Evolutionary conservation across 2,888 invertebrate species (phyloP).

Genomic region (Cerastoderma edule): DNA sequence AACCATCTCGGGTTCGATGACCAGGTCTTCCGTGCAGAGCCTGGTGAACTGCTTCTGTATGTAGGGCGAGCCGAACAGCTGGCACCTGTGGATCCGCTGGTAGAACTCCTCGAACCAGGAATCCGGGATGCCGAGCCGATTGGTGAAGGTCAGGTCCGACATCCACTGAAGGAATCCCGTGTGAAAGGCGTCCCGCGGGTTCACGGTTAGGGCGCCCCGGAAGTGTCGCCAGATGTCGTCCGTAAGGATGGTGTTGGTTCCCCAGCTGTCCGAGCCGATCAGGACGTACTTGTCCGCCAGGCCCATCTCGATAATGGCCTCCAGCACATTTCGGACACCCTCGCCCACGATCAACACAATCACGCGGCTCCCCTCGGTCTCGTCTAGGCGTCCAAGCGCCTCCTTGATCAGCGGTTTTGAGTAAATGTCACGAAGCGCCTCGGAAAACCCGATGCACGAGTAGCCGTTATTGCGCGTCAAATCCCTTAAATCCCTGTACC

Average conservation of each 20-base stretch:
- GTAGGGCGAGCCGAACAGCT: constrained; percentile 49
- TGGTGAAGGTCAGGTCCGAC: constrained; percentile 58
- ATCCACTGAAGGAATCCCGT: constrained; percentile 74
- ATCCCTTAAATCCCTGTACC: constrained; percentile 30
- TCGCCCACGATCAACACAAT: constrained; percentile 79
- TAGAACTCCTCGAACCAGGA: constrained; percentile 84
- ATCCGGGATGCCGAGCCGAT: constrained; percentile 77
- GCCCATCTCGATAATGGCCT: constrained; percentile 63
- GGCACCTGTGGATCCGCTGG: constrained; percentile 76
- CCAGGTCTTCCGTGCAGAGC: constrained; percentile 42
- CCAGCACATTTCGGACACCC: constrained; percentile 61
- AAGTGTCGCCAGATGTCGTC: constrained; percentile 43
- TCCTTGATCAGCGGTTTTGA: constrained; percentile 53
- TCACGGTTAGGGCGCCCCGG: constrained; percentile 61
- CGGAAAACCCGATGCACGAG: constrained; percentile 61
- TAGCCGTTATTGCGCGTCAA: constrained; percentile 44
- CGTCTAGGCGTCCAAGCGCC: constrained; percentile 54
- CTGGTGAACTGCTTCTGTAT: constrained; percentile 20
- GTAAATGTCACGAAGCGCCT: constrained; percentile 47
- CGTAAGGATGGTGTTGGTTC: constrained; percentile 22
- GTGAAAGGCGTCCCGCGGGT: constrained; percentile 62
- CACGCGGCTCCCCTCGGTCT: constrained; percentile 65
- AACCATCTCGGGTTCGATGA: constrained; percentile 35
- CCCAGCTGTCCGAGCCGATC: constrained; percentile 73
- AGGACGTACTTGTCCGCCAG: constrained; percentile 69